Conservation (phyloP, 1,140 invertebrate species). For the Heliconius hewitsoni region DNA sequence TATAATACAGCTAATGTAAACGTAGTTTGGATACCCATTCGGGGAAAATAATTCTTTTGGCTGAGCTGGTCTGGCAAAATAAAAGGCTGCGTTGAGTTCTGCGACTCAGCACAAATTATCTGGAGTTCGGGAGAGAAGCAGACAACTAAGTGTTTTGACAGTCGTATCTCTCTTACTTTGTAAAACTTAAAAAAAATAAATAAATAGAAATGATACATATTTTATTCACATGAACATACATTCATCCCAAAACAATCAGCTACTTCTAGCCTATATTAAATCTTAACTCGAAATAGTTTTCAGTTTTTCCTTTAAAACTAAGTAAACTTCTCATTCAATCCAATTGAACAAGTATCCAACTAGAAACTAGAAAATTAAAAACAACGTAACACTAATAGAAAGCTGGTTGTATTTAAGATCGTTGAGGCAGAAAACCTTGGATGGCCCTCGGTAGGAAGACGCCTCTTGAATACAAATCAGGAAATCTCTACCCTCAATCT, state of each 20-base stretch:
- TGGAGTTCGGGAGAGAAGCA: neutral
- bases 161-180: neutral
- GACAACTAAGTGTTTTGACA: neutral
- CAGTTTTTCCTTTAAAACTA: neutral
- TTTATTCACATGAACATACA: no score
- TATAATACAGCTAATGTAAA: no score
- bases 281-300: neutral
- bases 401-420: slow-evolving; percentile 61
- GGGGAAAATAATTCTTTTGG: no score
- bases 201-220: no score
- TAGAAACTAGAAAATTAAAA: slow-evolving; percentile 38
- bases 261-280: no score
- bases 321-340: neutral
- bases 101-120: no score
- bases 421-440: slow-evolving; percentile 53
- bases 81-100: no score
- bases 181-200: no score
- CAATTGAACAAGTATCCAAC: neutral
- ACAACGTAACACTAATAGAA: slow-evolving; percentile 62
- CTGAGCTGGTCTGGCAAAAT: no score
- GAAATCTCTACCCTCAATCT: slow-evolving; percentile 73
- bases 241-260: no score
- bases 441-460: slow-evolving; percentile 49
- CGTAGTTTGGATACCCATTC: no score
- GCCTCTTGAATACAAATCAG: slow-evolving; percentile 65